These are phyloP conservation scores for Leptopilina myrica DNA, from an alignment of 2,888 invertebrate species.

Conservation along the genomic window DNA sequence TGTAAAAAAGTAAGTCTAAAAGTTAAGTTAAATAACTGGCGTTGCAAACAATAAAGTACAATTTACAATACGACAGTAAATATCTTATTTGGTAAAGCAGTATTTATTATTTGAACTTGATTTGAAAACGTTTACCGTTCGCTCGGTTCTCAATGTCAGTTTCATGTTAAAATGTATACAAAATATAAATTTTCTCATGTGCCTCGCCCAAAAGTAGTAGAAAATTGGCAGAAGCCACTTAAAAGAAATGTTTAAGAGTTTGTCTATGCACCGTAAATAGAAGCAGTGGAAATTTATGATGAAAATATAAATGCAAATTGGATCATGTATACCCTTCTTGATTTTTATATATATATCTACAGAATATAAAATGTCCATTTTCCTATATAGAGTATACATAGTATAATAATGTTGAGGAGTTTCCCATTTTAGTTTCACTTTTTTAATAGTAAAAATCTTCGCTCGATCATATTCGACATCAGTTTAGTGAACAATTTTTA, in stretches of 20 bases:
- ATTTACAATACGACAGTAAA: not conserved
- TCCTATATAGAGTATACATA: no score
- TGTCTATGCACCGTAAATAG: not conserved
- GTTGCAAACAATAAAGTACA: not conserved
- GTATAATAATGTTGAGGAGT: not conserved
- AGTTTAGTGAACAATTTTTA: no score
- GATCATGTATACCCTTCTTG: slow-evolving; percentile 2
- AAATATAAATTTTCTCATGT: not conserved
- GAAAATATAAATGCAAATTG: slow-evolving; percentile 25
- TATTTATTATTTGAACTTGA: not conserved
- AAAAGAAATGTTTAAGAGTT: slow-evolving; percentile 3
- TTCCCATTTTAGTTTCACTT: not conserved
- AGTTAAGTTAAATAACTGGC: no score
- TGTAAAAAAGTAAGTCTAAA: no score
- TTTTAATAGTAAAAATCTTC: not conserved
- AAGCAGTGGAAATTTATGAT: slow-evolving; percentile 14
- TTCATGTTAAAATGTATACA: slow-evolving; percentile 13
- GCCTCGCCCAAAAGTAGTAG: not conserved
- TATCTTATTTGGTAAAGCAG: not conserved
- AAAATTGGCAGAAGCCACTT: slow-evolving; percentile 23
- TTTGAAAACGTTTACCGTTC: not conserved
- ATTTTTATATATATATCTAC: not conserved
- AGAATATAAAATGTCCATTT: not conserved
- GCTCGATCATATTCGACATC: no score
- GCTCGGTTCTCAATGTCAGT: slow-evolving; percentile 18